phyloP scores from a whole-genome alignment of 2,113 vertebrate species.

The Gymnorhina tibicen region DNA sequence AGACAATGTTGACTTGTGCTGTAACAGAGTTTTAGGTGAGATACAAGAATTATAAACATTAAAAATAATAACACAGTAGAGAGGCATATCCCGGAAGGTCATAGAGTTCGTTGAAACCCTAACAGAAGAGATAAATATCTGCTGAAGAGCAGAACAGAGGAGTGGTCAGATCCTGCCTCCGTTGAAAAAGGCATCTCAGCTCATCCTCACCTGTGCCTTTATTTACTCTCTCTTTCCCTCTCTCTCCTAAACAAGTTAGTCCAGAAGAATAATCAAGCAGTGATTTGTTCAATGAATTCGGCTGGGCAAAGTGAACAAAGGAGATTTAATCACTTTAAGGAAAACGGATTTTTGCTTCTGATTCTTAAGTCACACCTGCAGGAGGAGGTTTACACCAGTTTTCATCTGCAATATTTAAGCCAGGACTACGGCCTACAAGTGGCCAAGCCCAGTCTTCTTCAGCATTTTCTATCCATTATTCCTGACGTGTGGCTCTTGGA shows the following conservation, averaged over 20 bases:
- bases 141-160: not conserved
- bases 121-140: not conserved
- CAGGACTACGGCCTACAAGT: fast-evolving
- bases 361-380: not conserved
- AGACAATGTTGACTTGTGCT: not conserved
- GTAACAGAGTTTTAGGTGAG: not conserved
- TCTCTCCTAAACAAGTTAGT: not conserved
- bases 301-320: not conserved
- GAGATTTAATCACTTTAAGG: not conserved
- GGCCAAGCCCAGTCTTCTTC: not conserved
- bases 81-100: not conserved
- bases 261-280: not conserved
- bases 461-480: fast-evolving
- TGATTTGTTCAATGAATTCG: not conserved
- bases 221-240: too few relatives aligned
- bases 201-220: not conserved
- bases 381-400: not conserved
- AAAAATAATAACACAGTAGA: not conserved
- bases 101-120: fast-evolving
- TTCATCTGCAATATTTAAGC: not conserved
- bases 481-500: fast-evolving
- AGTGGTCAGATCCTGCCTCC: not conserved
- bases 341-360: not conserved
- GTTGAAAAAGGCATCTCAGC: not conserved
- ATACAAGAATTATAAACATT: not conserved